phyloP scores from a whole-genome alignment of 1,140 invertebrate genomes.

The Apis laboriosa region DNA sequence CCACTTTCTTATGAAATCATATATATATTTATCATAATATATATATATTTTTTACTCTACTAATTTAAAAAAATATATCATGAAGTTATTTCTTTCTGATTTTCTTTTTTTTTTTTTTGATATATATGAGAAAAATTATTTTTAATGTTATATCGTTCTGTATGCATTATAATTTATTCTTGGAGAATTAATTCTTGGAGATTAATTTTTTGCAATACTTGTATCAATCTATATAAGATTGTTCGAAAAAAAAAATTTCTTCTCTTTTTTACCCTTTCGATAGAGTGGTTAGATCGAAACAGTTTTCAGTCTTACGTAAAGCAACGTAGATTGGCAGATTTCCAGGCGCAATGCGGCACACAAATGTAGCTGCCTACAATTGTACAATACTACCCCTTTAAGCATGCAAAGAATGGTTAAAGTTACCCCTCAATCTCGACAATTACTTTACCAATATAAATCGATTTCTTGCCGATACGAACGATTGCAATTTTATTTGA shows the following conservation, averaged over 20 bases:
- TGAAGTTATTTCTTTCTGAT: too few species aligned
- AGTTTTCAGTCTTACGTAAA: slow-evolving; percentile 47
- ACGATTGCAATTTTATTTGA: neutral
- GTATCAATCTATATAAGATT: too few species aligned
- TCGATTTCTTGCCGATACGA: neutral
- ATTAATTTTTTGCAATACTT: too few species aligned
- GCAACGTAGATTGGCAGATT: slow-evolving; percentile 66
- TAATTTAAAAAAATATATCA: neutral
- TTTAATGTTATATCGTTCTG: too few species aligned
- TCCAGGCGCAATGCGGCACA: slow-evolving; percentile 75
- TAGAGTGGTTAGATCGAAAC: slow-evolving; percentile 25
- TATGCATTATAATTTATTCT: too few species aligned
- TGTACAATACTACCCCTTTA: slow-evolving; percentile 45
- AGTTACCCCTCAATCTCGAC: slow-evolving; percentile 27
- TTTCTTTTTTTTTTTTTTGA: neutral
- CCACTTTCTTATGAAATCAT: neutral
- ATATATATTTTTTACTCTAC: neutral
- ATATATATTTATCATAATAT: too few species aligned
- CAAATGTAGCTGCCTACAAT: slow-evolving; percentile 35
- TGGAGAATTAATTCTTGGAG: too few species aligned
- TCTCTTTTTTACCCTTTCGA: neutral
- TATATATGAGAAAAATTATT: neutral
- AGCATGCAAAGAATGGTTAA: slow-evolving; percentile 26
- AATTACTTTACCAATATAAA: neutral
- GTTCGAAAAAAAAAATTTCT: neutral